These are phyloP conservation scores for Carcinoscorpius rotundicauda DNA, from an alignment of 1,140 invertebrate species.

Conservation along the genomic window DNA sequence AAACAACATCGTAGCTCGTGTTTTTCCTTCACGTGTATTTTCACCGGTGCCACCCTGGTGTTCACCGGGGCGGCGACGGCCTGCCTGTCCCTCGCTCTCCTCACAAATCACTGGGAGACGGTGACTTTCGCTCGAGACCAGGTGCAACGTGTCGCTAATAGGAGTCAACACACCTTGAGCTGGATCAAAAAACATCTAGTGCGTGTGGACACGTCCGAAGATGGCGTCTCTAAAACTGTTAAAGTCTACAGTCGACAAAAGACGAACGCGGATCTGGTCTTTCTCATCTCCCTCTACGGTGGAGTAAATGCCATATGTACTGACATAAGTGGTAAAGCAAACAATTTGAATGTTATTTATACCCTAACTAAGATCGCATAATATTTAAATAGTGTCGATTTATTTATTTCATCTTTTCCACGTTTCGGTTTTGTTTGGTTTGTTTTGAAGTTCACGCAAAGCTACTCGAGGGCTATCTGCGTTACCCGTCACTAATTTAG, in stretches of 20 bases:
- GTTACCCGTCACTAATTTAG: too few relatives aligned
- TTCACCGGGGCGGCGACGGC: constrained; percentile 50
- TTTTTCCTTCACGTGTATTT: constrained; percentile 22
- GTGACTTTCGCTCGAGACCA: constrained; percentile 53
- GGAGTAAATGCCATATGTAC: not conserved
- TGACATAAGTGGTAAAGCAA: not conserved
- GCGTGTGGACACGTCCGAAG: too few relatives aligned
- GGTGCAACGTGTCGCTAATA: not conserved
- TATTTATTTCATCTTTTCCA: too few relatives aligned
- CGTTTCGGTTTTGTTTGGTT: too few relatives aligned
- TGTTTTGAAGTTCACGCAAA: too few relatives aligned
- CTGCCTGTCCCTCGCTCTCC: constrained; percentile 62
- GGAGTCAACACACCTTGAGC: too few relatives aligned
- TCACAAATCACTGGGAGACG: constrained; percentile 76
- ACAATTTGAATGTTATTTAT: too few relatives aligned
- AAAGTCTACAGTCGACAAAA: not conserved
- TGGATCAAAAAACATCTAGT: too few relatives aligned
- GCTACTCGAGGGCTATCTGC: too few relatives aligned
- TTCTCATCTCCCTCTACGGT: not conserved
- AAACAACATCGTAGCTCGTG: not conserved
- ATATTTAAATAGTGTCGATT: too few relatives aligned
- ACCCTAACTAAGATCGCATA: too few relatives aligned
- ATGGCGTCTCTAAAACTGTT: not conserved
- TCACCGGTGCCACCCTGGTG: constrained; percentile 36
- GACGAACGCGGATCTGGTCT: too few relatives aligned